Percentiles rank a stretch among this genome's conserved stretches.
Evolutionary conservation across 2,113 vertebrate species (phyloP).

Genomic region (Poeciliopsis prolifica): DNA sequence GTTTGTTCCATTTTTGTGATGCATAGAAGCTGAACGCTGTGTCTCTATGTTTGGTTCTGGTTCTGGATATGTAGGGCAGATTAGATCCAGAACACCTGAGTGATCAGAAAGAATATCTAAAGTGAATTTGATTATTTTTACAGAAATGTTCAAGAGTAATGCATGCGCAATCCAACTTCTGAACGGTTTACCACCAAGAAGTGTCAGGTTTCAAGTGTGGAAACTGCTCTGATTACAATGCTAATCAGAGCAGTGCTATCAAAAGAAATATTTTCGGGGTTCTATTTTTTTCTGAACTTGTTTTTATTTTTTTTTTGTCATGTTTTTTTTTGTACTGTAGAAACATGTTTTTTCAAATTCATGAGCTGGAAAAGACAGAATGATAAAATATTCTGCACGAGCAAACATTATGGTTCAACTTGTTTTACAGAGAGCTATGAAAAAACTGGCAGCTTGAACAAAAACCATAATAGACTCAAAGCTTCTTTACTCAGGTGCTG

Average conservation of each 20-base stretch:
- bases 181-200: constrained; percentile 48
- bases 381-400: constrained; percentile 35
- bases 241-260: constrained; percentile 51
- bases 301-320: background rate
- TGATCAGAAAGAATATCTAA: background rate
- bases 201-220: constrained; percentile 74
- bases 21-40: too few species aligned
- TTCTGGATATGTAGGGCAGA: too few species aligned
- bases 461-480: constrained; percentile 78
- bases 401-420: constrained; percentile 36
- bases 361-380: constrained; percentile 35
- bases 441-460: constrained; percentile 40
- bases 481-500: constrained; percentile 80
- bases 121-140: background rate
- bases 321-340: constrained; percentile 40
- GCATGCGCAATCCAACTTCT: background rate
- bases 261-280: constrained; percentile 31
- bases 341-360: constrained; percentile 10
- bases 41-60: too few species aligned
- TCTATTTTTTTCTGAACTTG: background rate
- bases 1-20: too few species aligned
- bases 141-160: background rate
- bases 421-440: constrained; percentile 41
- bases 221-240: constrained; percentile 45
- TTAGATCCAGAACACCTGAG: too few species aligned